phyloP scores from a whole-genome alignment of 2,113 vertebrate genomes.

The Hiodon alosoides region DNA sequence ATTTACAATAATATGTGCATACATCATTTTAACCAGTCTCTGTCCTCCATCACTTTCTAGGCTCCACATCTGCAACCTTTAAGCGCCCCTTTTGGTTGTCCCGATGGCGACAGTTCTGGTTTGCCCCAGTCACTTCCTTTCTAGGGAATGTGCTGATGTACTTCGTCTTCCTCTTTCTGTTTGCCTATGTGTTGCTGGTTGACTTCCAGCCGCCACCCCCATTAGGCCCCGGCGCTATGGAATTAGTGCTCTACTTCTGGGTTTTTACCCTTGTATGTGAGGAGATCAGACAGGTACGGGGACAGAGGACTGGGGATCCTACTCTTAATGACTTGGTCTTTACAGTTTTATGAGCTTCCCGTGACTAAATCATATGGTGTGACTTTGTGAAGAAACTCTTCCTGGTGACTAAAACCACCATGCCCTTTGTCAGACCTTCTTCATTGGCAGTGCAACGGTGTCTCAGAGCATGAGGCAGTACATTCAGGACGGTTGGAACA shows the following conservation, averaged over 20 bases:
- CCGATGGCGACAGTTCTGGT: slow-evolving; percentile 81
- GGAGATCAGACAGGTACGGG: slow-evolving; percentile 71
- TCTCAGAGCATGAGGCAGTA: slow-evolving; percentile 64
- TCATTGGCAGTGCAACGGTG: slow-evolving; percentile 51
- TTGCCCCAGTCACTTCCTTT: slow-evolving; percentile 76
- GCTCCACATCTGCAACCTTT: neutral
- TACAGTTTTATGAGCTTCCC: neutral
- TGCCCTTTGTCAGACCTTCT: slow-evolving; percentile 51
- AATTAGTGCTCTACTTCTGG: slow-evolving; percentile 79
- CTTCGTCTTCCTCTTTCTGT: slow-evolving; percentile 81
- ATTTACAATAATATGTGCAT: neutral
- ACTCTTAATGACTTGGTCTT: neutral
- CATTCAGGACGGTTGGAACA: slow-evolving; percentile 77
- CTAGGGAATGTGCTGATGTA: slow-evolving; percentile 83
- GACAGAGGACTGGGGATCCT: too few species aligned
- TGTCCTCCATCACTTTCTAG: neutral
- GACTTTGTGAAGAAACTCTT: neutral
- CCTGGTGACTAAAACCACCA: neutral
- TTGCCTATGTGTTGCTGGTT: slow-evolving; percentile 72
- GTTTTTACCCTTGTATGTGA: slow-evolving; percentile 82
- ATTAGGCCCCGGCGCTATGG: slow-evolving; percentile 45
- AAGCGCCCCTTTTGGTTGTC: slow-evolving; percentile 48
- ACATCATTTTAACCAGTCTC: neutral
- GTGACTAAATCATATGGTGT: too few species aligned
- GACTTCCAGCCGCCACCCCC: slow-evolving; percentile 61